These are phyloP conservation scores for Drosophila ananassae DNA, from an alignment of 1,140 invertebrate genomes.

Conservation along the genomic window DNA sequence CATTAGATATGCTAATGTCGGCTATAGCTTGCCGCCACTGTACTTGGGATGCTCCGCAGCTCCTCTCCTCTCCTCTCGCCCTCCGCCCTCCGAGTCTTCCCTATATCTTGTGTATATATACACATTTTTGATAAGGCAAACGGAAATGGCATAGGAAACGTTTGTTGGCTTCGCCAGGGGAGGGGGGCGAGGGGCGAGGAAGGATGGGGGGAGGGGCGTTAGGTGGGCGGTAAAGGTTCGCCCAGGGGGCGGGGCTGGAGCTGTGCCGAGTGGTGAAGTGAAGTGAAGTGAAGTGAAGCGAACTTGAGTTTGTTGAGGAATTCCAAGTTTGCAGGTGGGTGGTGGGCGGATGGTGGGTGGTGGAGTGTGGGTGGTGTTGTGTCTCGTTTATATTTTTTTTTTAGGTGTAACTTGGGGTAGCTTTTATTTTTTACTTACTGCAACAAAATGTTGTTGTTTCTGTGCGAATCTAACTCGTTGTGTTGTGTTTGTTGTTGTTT, in stretches of 20 bases:
- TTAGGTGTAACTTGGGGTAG: conserved; percentile 33
- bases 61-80: no score
- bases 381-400: conserved; percentile 8
- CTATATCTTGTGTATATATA: conserved; percentile 49
- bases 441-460: conserved; percentile 51
- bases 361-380: background rate
- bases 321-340: conserved; percentile 41
- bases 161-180: conserved; percentile 12
- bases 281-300: conserved; percentile 72
- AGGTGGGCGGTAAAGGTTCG: no score
- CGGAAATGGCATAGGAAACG: conserved; percentile 77
- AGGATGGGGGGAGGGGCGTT: background rate
- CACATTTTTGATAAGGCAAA: conserved; percentile 78
- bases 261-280: conserved; percentile 65
- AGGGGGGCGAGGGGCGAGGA: background rate
- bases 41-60: conserved; percentile 26
- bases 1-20: background rate
- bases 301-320: conserved; percentile 62
- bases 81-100: conserved; percentile 4
- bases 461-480: conserved; percentile 54
- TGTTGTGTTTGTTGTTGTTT: conserved; percentile 48
- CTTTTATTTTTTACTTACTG: conserved; percentile 67
- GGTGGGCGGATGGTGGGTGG: conserved; percentile 11
- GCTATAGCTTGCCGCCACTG: conserved; percentile 23
- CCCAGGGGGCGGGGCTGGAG: background rate